These are phyloP conservation scores for Drosophila niveifrons DNA, from an alignment of 2,888 invertebrate species.

Conservation along the genomic window DNA sequence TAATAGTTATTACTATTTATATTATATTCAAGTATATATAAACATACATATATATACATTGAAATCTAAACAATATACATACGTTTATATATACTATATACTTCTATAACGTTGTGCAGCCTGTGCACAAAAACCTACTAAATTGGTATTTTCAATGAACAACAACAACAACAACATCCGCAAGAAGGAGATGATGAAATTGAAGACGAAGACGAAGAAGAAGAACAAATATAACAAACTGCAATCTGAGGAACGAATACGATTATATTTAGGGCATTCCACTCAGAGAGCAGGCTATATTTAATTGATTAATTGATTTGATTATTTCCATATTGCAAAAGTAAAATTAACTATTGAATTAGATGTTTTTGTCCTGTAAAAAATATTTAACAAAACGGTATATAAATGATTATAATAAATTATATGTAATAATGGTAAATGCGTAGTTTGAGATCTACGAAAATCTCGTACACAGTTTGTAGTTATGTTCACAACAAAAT, in stretches of 20 bases:
- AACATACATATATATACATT: constrained; percentile 44
- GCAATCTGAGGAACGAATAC: constrained; percentile 37
- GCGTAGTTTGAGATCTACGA: constrained; percentile 67
- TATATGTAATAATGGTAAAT: constrained; percentile 59
- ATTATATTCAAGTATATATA: constrained; percentile 82
- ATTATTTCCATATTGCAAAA: constrained; percentile 74
- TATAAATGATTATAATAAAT: constrained; percentile 57
- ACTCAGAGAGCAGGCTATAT: constrained; percentile 48
- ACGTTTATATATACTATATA: constrained; percentile 65
- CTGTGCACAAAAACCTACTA: constrained; percentile 63
- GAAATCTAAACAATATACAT: constrained; percentile 66
- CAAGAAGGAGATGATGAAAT: not conserved
- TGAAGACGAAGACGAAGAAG: constrained; percentile 27
- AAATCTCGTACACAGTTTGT: constrained; percentile 67
- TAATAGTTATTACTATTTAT: constrained; percentile 86
- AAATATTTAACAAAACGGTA: constrained; percentile 72
- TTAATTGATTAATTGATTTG: constrained; percentile 55
- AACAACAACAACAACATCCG: constrained; percentile 1
- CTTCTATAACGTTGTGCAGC: constrained; percentile 64
- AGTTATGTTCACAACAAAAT: constrained; percentile 74
- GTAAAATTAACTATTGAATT: constrained; percentile 72
- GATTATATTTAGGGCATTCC: constrained; percentile 39
- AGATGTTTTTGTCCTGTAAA: constrained; percentile 85
- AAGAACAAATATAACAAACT: constrained; percentile 27
- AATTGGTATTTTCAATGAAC: constrained; percentile 57